A percentile compares a stretch with the other conserved stretches of the same genome.
These are phyloP conservation scores for Alcis repandata DNA, from an alignment of 2,888 invertebrate genomes.

Conservation along the genomic window DNA sequence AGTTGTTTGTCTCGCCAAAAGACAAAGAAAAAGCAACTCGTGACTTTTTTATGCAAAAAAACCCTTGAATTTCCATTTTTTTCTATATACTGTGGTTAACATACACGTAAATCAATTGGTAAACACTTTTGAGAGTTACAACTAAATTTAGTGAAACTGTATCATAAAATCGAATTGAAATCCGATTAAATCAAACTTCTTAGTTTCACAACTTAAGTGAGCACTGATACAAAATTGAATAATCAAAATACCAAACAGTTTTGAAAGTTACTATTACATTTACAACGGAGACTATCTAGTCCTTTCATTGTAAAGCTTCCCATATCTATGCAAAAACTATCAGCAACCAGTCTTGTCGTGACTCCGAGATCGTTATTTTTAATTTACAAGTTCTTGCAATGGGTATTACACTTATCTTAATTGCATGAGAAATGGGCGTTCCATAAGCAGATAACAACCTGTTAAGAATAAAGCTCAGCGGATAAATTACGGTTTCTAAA, in stretches of 20 bases:
- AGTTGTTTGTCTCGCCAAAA: no score
- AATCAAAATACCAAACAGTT: not conserved
- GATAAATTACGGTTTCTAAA: constrained; percentile 6
- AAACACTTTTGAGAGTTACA: not conserved
- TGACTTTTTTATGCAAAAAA: no score
- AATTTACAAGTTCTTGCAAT: constrained; percentile 58
- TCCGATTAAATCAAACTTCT: no score
- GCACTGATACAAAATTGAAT: no score
- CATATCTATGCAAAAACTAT: constrained; percentile 34
- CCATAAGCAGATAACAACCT: constrained; percentile 48
- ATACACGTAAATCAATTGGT: not conserved
- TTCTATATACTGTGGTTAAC: no score
- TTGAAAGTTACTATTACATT: not conserved
- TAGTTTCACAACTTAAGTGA: no score
- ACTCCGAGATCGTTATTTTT: constrained; percentile 52
- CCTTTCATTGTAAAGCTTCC: constrained; percentile 19
- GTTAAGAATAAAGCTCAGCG: constrained; percentile 18
- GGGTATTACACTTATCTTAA: constrained; percentile 58
- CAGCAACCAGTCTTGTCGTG: constrained; percentile 45
- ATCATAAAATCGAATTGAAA: no score
- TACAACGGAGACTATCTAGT: constrained; percentile 1
- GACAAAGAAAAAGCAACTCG: no score
- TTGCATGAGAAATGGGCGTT: constrained; percentile 50
- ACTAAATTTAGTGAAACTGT: no score
- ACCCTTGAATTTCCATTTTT: no score